Conservation (phyloP, 37 sponge, comb jelly and placozoan species). For the Beroe forskalii region DNA sequence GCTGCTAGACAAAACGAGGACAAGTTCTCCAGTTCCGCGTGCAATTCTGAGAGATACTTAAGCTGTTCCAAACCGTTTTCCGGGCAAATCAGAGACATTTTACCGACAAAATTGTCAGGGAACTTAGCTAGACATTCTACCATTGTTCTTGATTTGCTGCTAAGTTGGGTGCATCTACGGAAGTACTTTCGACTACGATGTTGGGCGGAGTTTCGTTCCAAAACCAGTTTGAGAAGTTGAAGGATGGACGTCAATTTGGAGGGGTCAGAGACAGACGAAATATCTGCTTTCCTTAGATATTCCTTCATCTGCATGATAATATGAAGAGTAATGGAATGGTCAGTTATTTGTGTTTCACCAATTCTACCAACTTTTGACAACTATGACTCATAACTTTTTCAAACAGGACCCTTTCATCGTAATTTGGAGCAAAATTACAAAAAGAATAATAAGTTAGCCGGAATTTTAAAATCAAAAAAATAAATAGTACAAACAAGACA, state of each 20-base stretch:
- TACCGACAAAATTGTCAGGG: not conserved
- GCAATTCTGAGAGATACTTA: not conserved
- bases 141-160: not conserved
- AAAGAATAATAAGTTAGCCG: too few species aligned
- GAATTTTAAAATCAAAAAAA: too few species aligned
- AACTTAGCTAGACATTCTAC: not conserved
- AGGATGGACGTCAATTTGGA: not conserved
- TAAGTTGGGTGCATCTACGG: not conserved
- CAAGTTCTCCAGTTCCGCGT: not conserved
- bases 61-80: not conserved
- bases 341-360: too few species aligned
- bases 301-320: not conserved
- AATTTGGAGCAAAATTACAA: too few species aligned
- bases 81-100: not conserved
- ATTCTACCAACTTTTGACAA: too few species aligned
- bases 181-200: constrained; percentile 26
- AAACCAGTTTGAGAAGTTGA: not conserved
- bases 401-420: too few species aligned
- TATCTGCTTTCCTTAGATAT: not conserved
- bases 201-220: not conserved
- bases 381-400: too few species aligned
- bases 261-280: not conserved
- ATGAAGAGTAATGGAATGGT: too few species aligned
- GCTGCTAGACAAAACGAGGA: not conserved
- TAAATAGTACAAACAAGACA: too few species aligned